phyloP scores from a whole-genome alignment of 2,888 invertebrate species.

The Drosophila affinis region DNA sequence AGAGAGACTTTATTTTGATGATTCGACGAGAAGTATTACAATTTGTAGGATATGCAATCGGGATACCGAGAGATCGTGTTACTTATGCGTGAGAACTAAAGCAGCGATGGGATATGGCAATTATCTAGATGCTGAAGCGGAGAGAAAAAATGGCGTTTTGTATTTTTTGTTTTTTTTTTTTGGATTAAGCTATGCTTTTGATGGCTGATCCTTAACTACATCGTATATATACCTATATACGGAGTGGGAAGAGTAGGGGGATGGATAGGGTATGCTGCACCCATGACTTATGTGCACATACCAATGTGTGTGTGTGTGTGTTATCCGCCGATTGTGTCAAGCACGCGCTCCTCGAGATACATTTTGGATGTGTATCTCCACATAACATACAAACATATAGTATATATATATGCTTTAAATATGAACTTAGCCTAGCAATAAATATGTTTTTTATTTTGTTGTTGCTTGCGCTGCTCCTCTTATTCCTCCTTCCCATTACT shows the following conservation, averaged over 20 bases:
- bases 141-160: constrained; percentile 3
- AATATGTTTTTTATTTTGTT: constrained; percentile 49
- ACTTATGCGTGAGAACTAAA: neutral
- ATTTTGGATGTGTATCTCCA: constrained; percentile 31
- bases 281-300: neutral
- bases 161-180: constrained; percentile 10
- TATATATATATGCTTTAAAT: constrained; percentile 38
- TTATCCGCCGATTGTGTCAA: constrained; percentile 40
- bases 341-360: constrained; percentile 50
- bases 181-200: constrained; percentile 43
- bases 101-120: constrained; percentile 14
- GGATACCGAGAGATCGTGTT: constrained; percentile 6
- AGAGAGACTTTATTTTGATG: neutral
- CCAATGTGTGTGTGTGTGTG: constrained; percentile 1
- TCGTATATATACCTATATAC: constrained; percentile 20
- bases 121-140: constrained; percentile 15
- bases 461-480: constrained; percentile 1
- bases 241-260: constrained; percentile 11
- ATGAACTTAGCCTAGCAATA: constrained; percentile 71
- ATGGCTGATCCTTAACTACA: constrained; percentile 44
- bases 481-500: neutral
- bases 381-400: constrained; percentile 34
- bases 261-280: constrained; percentile 2
- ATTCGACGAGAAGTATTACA: constrained; percentile 1
- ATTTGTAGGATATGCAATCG: constrained; percentile 1